Conservation (phyloP, 2,113 vertebrate species). For the Merops nubicus region DNA sequence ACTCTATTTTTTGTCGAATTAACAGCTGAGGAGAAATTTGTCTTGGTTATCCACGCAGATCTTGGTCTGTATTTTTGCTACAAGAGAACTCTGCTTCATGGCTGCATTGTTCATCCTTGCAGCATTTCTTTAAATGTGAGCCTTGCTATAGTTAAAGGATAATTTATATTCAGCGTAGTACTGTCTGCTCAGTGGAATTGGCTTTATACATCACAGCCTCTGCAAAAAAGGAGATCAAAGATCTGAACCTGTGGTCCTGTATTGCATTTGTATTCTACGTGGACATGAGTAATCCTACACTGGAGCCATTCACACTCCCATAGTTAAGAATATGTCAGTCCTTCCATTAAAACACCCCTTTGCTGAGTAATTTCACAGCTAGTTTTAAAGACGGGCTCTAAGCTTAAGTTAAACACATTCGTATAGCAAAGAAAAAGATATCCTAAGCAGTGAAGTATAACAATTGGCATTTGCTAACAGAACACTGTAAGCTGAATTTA, state of each 20-base stretch:
- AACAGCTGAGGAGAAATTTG: neutral
- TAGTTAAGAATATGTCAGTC: constrained; percentile 2
- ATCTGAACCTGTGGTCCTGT: constrained; percentile 66
- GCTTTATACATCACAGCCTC: constrained; percentile 74
- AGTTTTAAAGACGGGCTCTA: neutral
- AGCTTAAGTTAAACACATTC: neutral
- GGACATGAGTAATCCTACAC: constrained; percentile 25
- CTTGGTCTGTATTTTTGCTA: constrained; percentile 24
- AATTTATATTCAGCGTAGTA: constrained; percentile 73
- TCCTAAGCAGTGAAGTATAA: neutral
- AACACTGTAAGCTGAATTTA: neutral
- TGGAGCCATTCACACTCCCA: neutral
- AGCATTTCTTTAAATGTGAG: constrained; percentile 52
- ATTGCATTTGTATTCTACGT: constrained; percentile 68
- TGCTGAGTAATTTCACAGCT: neutral
- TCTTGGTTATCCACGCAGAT: constrained; percentile 12
- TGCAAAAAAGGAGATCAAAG: constrained; percentile 74
- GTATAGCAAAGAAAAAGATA: neutral
- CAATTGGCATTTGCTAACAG: neutral
- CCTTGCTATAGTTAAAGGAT: constrained; percentile 57
- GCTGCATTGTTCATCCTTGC: constrained; percentile 48
- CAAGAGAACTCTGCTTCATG: constrained; percentile 15
- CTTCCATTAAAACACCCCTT: constrained; percentile 8
- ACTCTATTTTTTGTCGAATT: neutral
- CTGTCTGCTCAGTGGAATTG: constrained; percentile 72